phyloP scores from a whole-genome alignment of 1,140 invertebrate species.

The Drosophila sucinea region DNA sequence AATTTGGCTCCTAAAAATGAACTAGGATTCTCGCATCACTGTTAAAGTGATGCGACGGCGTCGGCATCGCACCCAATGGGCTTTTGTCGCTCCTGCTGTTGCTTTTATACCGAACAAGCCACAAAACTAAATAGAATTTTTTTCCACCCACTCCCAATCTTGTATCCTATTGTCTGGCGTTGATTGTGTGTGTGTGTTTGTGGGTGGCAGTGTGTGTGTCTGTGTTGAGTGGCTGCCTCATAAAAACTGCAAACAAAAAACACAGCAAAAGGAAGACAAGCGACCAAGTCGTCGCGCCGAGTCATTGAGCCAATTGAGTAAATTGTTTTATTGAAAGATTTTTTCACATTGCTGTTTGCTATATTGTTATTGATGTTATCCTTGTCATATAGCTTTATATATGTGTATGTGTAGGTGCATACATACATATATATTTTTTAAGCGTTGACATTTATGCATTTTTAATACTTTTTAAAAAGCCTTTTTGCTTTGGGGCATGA shows the following conservation, averaged over 20 bases:
- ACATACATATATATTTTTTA: not conserved
- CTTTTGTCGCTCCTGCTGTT: conserved; percentile 25
- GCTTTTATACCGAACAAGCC: conserved; percentile 54
- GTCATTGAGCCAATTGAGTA: conserved; percentile 80
- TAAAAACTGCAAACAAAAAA: conserved; percentile 64
- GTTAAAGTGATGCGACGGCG: not conserved
- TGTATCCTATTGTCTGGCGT: conserved; percentile 14
- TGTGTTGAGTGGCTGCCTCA: conserved; percentile 53
- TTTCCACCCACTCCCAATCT: conserved; percentile 16
- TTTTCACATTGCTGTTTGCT: conserved; percentile 64
- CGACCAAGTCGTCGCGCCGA: conserved; percentile 54
- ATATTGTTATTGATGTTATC: conserved; percentile 47
- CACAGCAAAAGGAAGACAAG: conserved; percentile 13
- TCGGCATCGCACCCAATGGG: conserved; percentile 15
- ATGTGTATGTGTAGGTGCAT: not conserved
- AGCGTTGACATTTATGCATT: conserved; percentile 73
- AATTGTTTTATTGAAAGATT: conserved; percentile 81
- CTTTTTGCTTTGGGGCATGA: not conserved
- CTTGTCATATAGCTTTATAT: conserved; percentile 28
- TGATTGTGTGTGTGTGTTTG: conserved; percentile 23
- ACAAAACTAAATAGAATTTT: conserved; percentile 75
- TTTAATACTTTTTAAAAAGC: conserved; percentile 59
- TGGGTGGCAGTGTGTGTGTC: conserved; percentile 1
- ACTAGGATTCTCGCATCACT: not conserved
- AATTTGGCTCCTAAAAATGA: not conserved